Percentiles rank a stretch among this genome's conserved stretches.
Evolutionary conservation across 2,888 invertebrate species (phyloP).

Genomic region (Caradrina kadenii): DNA sequence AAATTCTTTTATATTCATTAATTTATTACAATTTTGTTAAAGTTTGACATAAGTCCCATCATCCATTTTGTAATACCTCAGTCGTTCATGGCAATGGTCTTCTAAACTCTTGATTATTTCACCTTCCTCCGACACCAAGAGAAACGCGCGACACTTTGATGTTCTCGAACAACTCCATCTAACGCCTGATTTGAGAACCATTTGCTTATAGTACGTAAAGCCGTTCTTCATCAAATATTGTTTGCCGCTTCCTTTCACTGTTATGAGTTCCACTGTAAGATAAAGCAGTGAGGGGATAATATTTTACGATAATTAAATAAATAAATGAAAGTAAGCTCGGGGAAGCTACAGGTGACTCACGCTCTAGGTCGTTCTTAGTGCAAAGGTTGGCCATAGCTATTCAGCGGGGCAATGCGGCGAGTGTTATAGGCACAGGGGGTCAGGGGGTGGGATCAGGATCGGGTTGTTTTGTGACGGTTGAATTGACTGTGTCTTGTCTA

Average conservation of each 20-base stretch:
- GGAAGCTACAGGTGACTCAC: too few relatives aligned
- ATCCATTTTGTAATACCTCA: constrained; percentile 10
- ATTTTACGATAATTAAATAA: background rate
- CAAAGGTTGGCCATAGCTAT: too few relatives aligned
- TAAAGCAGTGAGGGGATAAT: background rate
- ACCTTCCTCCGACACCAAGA: constrained; percentile 45
- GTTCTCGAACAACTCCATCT: constrained; percentile 68
- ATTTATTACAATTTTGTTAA: background rate
- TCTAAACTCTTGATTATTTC: constrained; percentile 21
- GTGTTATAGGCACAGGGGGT: too few relatives aligned
- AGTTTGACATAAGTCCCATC: constrained; percentile 37
- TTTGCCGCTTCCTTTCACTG: constrained; percentile 18
- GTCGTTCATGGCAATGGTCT: constrained; percentile 30
- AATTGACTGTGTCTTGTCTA: too few relatives aligned
- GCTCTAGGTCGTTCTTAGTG: too few relatives aligned
- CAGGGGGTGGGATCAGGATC: too few relatives aligned
- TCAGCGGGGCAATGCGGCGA: too few relatives aligned
- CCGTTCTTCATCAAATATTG: constrained; percentile 43
- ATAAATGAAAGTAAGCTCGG: too few relatives aligned
- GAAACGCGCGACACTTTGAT: constrained; percentile 62
- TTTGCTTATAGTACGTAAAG: constrained; percentile 64
- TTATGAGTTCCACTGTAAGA: constrained; percentile 46
- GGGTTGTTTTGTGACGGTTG: too few relatives aligned
- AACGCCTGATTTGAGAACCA: constrained; percentile 50
- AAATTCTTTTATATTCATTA: too few relatives aligned